Percentiles rank a stretch among this genome's conserved stretches.
Conservation (phyloP, 1,140 invertebrate genomes). For the Steinernema feltiae region DNA sequence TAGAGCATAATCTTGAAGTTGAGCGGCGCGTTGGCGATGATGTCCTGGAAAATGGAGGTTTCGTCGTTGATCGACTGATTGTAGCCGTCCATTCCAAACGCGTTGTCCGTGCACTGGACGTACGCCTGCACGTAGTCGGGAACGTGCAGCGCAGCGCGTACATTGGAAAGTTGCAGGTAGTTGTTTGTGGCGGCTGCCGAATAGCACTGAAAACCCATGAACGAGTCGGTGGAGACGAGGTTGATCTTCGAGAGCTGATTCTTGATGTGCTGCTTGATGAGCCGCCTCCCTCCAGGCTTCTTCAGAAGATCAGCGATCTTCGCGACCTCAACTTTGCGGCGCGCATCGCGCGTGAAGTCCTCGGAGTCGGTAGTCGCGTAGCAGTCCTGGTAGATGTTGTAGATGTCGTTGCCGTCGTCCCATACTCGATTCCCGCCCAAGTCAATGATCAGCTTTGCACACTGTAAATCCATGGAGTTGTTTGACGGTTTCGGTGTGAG, state of each 20-base stretch:
- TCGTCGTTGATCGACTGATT: conserved; percentile 2
- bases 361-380: conserved; percentile 21
- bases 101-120: conserved; percentile 13
- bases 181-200: not conserved
- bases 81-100: not conserved
- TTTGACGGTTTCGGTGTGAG: conserved; percentile 20
- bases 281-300: not conserved
- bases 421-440: conserved; percentile 32
- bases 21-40: conserved; percentile 13
- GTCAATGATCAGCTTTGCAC: conserved; percentile 26
- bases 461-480: not conserved
- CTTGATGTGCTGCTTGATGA: not conserved
- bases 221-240: conserved; percentile 24
- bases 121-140: conserved; percentile 6
- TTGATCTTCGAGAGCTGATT: conserved; percentile 1
- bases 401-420: conserved; percentile 28
- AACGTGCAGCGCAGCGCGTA: conserved; percentile 28
- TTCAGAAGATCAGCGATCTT: conserved; percentile 13
- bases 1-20: conserved; percentile 26
- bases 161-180: conserved; percentile 19
- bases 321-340: not conserved
- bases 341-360: conserved; percentile 21
- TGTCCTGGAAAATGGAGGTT: conserved; percentile 12
- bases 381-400: conserved; percentile 35
- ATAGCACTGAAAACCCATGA: conserved; percentile 26